A percentile compares a stretch with the other conserved stretches of the same genome.
phyloP scores from a whole-genome alignment of 64 coral and sea anemone species.

The Hydrozoanthus tunicans region DNA sequence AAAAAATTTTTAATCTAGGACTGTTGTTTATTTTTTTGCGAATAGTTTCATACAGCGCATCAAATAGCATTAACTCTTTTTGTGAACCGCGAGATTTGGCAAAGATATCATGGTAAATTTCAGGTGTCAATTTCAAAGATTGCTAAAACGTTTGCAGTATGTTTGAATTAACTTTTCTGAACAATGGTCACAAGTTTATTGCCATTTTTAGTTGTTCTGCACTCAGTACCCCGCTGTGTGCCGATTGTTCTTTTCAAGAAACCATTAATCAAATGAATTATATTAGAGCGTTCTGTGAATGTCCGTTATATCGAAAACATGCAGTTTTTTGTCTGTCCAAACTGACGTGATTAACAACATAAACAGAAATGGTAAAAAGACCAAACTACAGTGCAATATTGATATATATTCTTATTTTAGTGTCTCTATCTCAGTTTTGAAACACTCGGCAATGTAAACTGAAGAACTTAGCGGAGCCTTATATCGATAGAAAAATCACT shows the following conservation, averaged over 20 bases:
- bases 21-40: no score
- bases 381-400: no score
- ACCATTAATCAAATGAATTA: slow-evolving; percentile 8
- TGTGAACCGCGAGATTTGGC: neutral
- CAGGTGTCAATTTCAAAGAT: neutral
- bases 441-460: no score
- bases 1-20: no score
- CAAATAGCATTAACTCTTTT: neutral
- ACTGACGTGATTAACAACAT: no score
- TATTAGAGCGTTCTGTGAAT: neutral
- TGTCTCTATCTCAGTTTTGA: no score
- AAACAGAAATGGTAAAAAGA: no score
- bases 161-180: neutral
- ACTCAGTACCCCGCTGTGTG: neutral
- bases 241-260: neutral
- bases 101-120: neutral
- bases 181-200: neutral
- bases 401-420: no score
- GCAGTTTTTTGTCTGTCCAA: no score
- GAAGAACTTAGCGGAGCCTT: no score
- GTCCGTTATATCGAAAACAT: neutral
- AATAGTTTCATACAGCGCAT: no score
- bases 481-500: no score
- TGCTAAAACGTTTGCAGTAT: neutral
- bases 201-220: neutral